Evolutionary conservation across 92 coral and sea anemone species (phyloP), one percentile per base, ranked within the genome.

Genomic region (Micromussa lordhowensis): DNA sequence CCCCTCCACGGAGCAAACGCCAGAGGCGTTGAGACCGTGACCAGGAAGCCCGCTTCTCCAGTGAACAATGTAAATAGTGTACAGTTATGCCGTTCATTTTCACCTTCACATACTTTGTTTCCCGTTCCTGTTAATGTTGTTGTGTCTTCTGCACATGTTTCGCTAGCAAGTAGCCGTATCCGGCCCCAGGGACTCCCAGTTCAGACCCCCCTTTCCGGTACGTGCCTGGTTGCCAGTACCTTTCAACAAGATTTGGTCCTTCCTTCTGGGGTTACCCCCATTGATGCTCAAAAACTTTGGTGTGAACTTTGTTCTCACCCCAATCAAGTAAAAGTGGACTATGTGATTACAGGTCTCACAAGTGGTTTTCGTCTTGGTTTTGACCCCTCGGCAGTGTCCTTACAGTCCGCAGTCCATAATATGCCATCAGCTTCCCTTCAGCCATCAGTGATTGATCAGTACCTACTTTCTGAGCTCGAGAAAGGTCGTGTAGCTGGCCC

Each of bases 291-390:
- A 32, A 81, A 81, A 64, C 75, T 81, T 18, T 7, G 55, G 55
- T 36, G 14, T 24, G 75, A 81, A 44, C 29, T 81, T 19, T 35
- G 22, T 35, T 44, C 14, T 59, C 55, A 80, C 40, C 48, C 36
- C 32, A 49, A 78, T 53, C 82, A 78, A 77, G 24, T 35, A 5
- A 28, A 22, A 77, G 81, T 77, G 31, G 57, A 82, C 19, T 82
- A 63, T 64, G 86, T 64, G 31, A 48, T 70, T 55, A 49, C 61
- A 18, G 87, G 79, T 51, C 22, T 70, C 40, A 26, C 19, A 1
- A 29, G 21, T 24, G 85, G 89, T 26, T 75, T 85, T 49, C 44
- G 26, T 19, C 51, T 61, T 32, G 89, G 89, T 28, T 85, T 75
- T 40, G 26, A 75, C 44, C 89, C 89, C n/a, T 40, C 15, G 71